Evolutionary conservation across 2,797 vertebrate species (phyloP).

Genomic region (Acanthiza pusilla): DNA sequence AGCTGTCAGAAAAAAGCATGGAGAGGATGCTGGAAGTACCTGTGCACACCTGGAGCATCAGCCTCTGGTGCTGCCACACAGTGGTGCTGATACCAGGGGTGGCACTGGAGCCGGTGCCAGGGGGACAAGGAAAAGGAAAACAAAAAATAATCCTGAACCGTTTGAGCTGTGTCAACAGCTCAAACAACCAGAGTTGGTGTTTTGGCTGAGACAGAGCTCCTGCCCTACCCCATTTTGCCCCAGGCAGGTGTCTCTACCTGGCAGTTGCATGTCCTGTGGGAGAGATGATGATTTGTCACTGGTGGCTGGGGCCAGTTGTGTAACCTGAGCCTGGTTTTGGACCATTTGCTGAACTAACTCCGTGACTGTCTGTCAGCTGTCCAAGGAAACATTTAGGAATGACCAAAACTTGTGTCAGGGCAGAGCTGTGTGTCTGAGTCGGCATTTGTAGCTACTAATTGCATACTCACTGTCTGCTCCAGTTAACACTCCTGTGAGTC

Average conservation of each 20-base stretch:
- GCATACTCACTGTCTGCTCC: neutral
- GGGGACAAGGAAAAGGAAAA: neutral
- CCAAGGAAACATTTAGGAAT: neutral
- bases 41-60: neutral
- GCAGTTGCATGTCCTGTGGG: rapidly evolving
- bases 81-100: neutral
- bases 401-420: neutral
- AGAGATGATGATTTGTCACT: neutral
- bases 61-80: neutral
- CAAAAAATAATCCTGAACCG: neutral
- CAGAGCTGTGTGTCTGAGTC: neutral
- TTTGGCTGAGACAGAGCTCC: neutral
- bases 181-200: neutral
- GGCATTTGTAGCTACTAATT: neutral
- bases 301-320: constrained; percentile 4
- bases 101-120: rapidly evolving
- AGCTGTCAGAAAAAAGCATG: neutral
- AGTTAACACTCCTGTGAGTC: neutral
- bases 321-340: neutral
- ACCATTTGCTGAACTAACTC: constrained; percentile 1
- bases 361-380: neutral
- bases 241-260: neutral
- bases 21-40: neutral
- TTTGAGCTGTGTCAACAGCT: neutral
- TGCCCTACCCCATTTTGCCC: neutral